phyloP scores from a whole-genome alignment of 2,113 vertebrate species.

The Hylia prasina region DNA sequence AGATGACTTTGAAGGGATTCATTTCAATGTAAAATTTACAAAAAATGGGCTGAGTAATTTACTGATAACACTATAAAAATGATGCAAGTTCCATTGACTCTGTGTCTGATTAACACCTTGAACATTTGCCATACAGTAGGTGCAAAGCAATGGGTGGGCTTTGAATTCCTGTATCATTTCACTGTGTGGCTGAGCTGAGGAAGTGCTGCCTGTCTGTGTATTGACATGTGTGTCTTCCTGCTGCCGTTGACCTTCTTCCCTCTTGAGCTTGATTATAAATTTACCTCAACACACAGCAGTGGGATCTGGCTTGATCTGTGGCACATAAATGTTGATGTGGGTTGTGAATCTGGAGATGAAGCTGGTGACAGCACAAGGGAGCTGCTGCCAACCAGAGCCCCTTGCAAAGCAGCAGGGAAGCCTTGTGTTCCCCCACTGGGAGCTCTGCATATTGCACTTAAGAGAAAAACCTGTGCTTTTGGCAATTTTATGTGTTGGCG shows the following conservation, averaged over 20 bases:
- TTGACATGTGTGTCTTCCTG: background rate
- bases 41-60: background rate
- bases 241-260: background rate
- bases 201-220: background rate
- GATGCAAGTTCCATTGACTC: background rate
- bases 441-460: background rate
- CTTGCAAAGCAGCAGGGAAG: background rate
- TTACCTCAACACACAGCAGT: background rate
- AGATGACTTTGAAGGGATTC: background rate
- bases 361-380: background rate
- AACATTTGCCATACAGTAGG: background rate
- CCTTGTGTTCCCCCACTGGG: background rate
- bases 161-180: background rate
- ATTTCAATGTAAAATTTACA: background rate
- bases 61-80: background rate
- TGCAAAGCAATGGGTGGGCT: background rate
- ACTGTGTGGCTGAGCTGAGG: background rate
- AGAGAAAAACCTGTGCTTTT: slow-evolving; percentile 22
- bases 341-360: background rate
- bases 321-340: background rate
- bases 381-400: background rate
- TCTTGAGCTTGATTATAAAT: background rate
- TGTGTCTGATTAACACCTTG: background rate
- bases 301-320: background rate
- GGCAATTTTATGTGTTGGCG: background rate